Evolutionary conservation across 2,797 vertebrate species (phyloP).

Genomic region (Hybognathus amarus): DNA sequence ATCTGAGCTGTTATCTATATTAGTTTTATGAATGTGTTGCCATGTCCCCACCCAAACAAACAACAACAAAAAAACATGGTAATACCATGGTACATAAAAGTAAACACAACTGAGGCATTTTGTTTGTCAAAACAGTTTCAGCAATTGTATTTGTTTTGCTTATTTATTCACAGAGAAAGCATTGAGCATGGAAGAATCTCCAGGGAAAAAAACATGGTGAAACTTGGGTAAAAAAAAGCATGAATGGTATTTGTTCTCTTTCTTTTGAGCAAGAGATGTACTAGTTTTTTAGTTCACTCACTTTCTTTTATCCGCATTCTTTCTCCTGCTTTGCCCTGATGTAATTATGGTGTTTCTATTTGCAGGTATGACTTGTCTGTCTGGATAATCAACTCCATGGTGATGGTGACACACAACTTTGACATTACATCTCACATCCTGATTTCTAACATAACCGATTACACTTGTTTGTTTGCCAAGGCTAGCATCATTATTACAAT

Average conservation of each 20-base stretch:
- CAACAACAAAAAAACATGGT: not conserved
- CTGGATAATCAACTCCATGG: slow-evolving; percentile 24
- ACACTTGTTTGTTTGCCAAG: slow-evolving; percentile 13
- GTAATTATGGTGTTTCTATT: slow-evolving; percentile 22
- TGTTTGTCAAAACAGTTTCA: not conserved
- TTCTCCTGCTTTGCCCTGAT: not conserved
- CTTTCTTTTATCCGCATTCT: not conserved
- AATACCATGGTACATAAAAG: not conserved
- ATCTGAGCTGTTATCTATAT: not conserved
- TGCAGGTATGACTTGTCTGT: slow-evolving; percentile 28
- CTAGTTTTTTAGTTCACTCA: not conserved
- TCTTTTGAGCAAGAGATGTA: not conserved
- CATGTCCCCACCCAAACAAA: not conserved
- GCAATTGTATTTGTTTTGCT: not conserved
- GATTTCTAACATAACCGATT: not conserved
- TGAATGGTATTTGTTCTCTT: not conserved
- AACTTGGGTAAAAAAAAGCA: not conserved
- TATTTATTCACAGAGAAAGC: not conserved
- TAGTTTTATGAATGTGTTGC: not conserved
- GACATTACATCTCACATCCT: not conserved
- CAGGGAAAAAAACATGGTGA: no score
- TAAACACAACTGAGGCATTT: not conserved
- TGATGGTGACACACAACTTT: slow-evolving; percentile 23
- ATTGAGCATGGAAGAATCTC: not conserved
- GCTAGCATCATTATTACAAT: slow-evolving; percentile 1